Conservation (phyloP, 2,113 vertebrate genomes). For the Bambusicola thoracicus region DNA sequence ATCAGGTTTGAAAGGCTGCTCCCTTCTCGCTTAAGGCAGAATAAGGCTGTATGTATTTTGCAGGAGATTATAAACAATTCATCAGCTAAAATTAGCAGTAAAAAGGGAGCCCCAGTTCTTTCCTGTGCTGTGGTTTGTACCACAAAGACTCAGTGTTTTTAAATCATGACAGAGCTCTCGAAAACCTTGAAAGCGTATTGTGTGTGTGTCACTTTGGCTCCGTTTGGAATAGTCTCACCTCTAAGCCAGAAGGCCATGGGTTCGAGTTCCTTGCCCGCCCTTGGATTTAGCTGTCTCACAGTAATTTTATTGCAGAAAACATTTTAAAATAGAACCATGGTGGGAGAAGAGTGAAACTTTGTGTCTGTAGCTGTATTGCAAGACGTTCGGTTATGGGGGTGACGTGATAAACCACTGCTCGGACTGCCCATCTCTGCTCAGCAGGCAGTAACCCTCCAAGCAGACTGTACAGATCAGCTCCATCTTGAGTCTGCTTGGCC, state of each 20-base stretch:
- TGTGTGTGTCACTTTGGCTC: slow-evolving; percentile 54
- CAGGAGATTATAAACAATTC: slow-evolving; percentile 59
- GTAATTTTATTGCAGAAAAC: slow-evolving; percentile 29
- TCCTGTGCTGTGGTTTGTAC: slow-evolving; percentile 55
- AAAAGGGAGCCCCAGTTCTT: slow-evolving; percentile 51
- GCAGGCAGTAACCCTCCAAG: neutral
- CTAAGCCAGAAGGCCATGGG: slow-evolving; percentile 55
- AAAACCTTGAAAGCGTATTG: slow-evolving; percentile 53
- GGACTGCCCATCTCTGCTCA: neutral
- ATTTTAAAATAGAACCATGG: slow-evolving; percentile 3
- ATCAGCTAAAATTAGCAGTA: slow-evolving; percentile 54
- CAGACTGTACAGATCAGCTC: neutral
- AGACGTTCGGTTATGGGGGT: neutral
- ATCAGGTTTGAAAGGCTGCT: slow-evolving; percentile 46
- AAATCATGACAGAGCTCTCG: slow-evolving; percentile 46
- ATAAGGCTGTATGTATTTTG: slow-evolving; percentile 39
- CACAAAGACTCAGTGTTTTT: slow-evolving; percentile 54
- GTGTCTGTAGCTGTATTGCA: neutral
- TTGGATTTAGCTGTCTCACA: slow-evolving; percentile 29
- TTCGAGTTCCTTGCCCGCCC: slow-evolving; percentile 49
- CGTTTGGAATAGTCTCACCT: slow-evolving; percentile 50
- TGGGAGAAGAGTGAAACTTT: slow-evolving; percentile 11
- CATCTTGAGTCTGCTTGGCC: neutral
- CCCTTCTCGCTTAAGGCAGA: slow-evolving; percentile 49
- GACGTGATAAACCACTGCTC: neutral